Base-by-base conservation (phyloP, 2,113 vertebrate genomes). In the Sorex fumeus region DNA sequence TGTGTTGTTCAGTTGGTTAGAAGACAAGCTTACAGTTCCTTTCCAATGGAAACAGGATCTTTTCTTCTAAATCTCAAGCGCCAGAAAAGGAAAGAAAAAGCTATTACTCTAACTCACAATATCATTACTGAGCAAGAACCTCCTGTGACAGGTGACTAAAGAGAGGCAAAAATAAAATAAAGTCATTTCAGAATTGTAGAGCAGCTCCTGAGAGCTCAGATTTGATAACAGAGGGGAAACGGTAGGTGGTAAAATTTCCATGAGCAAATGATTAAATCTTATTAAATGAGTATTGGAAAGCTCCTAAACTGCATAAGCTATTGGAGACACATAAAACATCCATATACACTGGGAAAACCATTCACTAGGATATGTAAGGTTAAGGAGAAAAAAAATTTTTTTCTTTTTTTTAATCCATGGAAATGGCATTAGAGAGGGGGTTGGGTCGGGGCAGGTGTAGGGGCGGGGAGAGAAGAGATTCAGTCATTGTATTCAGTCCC, bases 301-400 rank as follows among this genome's bases (percentile, higher is more conserved):
- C 96, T 97, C 96, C 98, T 98, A 98, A 97, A 97, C 96, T 93
- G 95, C 70, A 8, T 98, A 97, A 98, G 93, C 97, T 98, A 98
- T 96, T 72, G 74, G 96, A 98, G 97, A 98, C 97, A 97, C 96
- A 96, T 97, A 93, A 96, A 96, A 97, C 97, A 97, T 97, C 97
- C 97, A 97, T 97, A 96, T 98, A 97, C 97, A 98, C 96, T 96
- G 95, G 97, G 97, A 96, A 92, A 97, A 97, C 96, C 97, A 98
- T 97, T 97, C 97, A 98, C 97, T 97, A 98, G 94, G 96, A 88
- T 97, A 97, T 97, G 96, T 97, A 96, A 98, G 93, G 34, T 97
- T 85, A 97, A 96, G 90, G 84, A 96, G 92, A 95, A 96, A 92
- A 95, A 79, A 57, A 50, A 7, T 50, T 50, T 84, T 69, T 95